Evolutionary conservation across 2,888 invertebrate genomes (phyloP).

Genomic region (Drosophila mayaguana): DNA sequence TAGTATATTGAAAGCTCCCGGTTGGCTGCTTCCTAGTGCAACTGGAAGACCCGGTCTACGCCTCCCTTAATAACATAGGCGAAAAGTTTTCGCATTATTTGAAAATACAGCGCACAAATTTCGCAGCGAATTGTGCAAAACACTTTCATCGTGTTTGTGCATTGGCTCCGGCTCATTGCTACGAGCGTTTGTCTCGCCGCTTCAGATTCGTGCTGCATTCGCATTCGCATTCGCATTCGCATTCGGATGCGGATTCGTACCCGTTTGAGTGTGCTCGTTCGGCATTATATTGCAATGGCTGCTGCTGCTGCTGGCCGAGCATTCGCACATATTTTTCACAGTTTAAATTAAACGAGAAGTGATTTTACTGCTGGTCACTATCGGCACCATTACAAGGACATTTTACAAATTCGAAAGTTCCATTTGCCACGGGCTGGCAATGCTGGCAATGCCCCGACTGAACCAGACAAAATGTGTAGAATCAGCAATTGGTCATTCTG

Average conservation of each 20-base stretch:
- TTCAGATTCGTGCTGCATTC: conserved; percentile 8
- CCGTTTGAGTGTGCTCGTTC: conserved; percentile 37
- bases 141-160: conserved; percentile 72
- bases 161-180: conserved; percentile 54
- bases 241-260: conserved; percentile 32
- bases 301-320: conserved; percentile 59
- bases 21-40: conserved; percentile 17
- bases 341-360: conserved; percentile 80
- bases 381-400: conserved; percentile 42
- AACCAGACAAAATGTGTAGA: conserved; percentile 55
- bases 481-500: conserved; percentile 70
- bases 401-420: conserved; percentile 35
- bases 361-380: conserved; percentile 73
- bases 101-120: conserved; percentile 76
- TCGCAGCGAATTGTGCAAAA: conserved; percentile 75
- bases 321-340: conserved; percentile 79
- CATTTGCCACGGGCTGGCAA: conserved; percentile 53
- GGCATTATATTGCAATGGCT: conserved; percentile 69
- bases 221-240: conserved; percentile 6
- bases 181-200: conserved; percentile 31
- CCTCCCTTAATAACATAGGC: conserved; percentile 45
- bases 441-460: conserved; percentile 1
- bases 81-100: conserved; percentile 77
- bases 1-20: conserved; percentile 70
- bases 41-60: background rate